These are phyloP conservation scores for Tychaedon coryphoeus DNA, from an alignment of 2,113 vertebrate species.

Conservation along the genomic window DNA sequence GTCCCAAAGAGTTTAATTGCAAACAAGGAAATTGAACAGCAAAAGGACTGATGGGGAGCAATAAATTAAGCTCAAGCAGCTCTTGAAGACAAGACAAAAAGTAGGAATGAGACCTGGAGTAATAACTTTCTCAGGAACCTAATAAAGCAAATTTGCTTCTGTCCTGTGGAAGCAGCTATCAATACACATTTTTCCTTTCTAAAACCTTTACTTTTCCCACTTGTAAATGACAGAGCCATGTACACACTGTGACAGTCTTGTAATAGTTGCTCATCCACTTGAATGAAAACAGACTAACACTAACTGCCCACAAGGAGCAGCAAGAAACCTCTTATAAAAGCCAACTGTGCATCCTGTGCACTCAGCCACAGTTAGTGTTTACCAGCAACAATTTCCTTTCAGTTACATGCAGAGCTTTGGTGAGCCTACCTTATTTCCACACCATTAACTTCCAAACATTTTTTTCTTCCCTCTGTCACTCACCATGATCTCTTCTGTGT, in stretches of 20 bases:
- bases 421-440: conserved; percentile 37
- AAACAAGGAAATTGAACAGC: not conserved
- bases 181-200: not conserved
- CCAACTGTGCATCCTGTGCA: not conserved
- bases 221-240: not conserved
- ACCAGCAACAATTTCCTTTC: conserved; percentile 21
- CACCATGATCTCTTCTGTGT: not conserved
- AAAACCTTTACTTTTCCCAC: not conserved
- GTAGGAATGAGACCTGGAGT: not conserved
- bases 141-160: not conserved
- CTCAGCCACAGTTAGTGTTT: not conserved
- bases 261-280: not conserved
- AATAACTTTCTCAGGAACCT: not conserved
- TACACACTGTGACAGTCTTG: not conserved
- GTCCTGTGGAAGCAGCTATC: not conserved
- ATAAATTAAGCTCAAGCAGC: not conserved
- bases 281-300: not conserved
- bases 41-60: not conserved
- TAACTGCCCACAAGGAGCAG: not conserved
- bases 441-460: conserved; percentile 33
- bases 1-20: not conserved
- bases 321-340: not conserved
- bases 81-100: not conserved
- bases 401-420: not conserved
- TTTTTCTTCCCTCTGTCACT: conserved; percentile 36